Evolutionary conservation across 2,797 vertebrate genomes (phyloP).

Genomic region (Sebastes reedi): DNA sequence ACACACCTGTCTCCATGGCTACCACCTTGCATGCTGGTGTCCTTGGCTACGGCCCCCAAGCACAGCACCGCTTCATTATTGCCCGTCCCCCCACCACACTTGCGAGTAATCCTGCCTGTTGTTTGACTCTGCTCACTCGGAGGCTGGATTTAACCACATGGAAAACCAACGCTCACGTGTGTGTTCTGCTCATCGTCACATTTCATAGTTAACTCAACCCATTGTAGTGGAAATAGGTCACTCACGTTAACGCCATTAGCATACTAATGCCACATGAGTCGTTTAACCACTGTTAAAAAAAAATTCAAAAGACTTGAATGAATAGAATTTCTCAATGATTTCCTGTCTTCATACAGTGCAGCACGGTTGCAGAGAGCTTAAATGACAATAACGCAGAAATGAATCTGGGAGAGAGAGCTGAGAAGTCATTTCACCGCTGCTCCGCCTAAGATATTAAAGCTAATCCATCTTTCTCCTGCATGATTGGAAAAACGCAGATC

Average conservation of each 20-base stretch:
- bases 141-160: slow-evolving; percentile 52
- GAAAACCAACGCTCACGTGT: slow-evolving; percentile 10
- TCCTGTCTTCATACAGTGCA: not conserved
- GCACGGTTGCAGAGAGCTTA: slow-evolving; percentile 9
- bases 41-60: slow-evolving; percentile 69
- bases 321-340: slow-evolving; percentile 55
- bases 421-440: slow-evolving; percentile 39
- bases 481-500: slow-evolving; percentile 39
- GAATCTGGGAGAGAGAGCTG: slow-evolving; percentile 34
- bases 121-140: slow-evolving; percentile 54
- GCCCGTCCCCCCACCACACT: not conserved
- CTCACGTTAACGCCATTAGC: slow-evolving; percentile 55
- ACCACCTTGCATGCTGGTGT: slow-evolving; percentile 75
- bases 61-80: slow-evolving; percentile 29
- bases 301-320: slow-evolving; percentile 54
- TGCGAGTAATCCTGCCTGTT: slow-evolving; percentile 53
- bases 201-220: slow-evolving; percentile 65
- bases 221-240: slow-evolving; percentile 74
- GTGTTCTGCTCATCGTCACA: slow-evolving; percentile 46
- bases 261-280: slow-evolving; percentile 62
- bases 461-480: slow-evolving; percentile 46
- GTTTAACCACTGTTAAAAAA: slow-evolving; percentile 62
- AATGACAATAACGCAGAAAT: slow-evolving; percentile 42
- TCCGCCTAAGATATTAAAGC: slow-evolving; percentile 41
- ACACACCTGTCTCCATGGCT: slow-evolving; percentile 81